Conservation (phyloP, 2,113 vertebrate species). For the Sinosuthora webbiana region DNA sequence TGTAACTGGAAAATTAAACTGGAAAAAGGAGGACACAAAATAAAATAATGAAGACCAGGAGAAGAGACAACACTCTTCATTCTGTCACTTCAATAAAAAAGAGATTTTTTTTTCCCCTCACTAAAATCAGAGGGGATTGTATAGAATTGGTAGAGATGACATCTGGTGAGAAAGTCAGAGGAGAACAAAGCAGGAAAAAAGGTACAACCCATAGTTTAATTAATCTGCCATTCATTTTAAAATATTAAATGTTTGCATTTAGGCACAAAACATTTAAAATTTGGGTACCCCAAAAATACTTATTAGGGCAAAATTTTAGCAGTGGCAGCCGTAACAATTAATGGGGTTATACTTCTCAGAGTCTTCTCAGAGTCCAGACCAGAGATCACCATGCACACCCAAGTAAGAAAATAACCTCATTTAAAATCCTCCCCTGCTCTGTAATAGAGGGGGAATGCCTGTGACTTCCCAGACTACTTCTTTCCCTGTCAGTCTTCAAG, state of each 20-base stretch:
- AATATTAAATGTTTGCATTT: not conserved
- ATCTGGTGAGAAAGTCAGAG: not conserved
- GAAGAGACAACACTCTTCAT: not conserved
- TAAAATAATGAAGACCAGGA: not conserved
- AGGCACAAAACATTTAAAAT: not conserved
- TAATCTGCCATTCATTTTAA: not conserved
- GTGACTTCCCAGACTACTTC: not conserved
- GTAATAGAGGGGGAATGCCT: not conserved
- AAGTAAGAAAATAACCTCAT: not conserved
- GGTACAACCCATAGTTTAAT: not conserved
- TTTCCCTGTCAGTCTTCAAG: not conserved
- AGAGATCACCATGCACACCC: not conserved
- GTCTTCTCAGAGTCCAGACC: not conserved
- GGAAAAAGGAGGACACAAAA: not conserved
- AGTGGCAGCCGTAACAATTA: not conserved
- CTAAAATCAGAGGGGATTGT: not conserved
- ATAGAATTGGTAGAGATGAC: fast-evolving
- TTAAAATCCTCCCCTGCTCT: not conserved
- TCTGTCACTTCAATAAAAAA: not conserved
- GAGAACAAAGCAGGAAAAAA: not conserved
- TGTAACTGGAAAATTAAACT: conserved; percentile 42
- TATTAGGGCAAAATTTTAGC: not conserved
- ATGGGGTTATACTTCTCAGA: not conserved
- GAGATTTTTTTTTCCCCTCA: not conserved
- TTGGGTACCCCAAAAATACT: fast-evolving